A percentile compares a stretch with the other conserved stretches of the same genome.
Evolutionary conservation across 92 coral and sea anemone genomes (phyloP).

Genomic region (Palythoa grandis): DNA sequence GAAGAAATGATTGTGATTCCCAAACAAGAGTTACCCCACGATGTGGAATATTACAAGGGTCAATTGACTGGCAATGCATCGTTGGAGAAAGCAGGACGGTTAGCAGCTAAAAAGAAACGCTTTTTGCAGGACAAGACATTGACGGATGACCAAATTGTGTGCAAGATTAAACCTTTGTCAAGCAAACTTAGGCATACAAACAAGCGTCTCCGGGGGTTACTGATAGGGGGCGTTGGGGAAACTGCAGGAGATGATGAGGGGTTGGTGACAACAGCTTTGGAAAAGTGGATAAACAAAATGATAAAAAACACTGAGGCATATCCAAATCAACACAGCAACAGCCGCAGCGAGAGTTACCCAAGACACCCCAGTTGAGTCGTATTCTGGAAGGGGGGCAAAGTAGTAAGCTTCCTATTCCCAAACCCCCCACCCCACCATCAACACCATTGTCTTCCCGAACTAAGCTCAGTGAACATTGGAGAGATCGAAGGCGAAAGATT

Average conservation of each 20-base stretch:
- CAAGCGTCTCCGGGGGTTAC: constrained; percentile 28
- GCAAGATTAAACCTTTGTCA: constrained; percentile 21
- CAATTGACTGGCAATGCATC: constrained; percentile 4
- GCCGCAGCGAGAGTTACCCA: neutral
- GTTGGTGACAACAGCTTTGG: no score
- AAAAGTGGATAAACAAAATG: no score
- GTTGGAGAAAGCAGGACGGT: neutral
- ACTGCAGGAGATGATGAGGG: no score
- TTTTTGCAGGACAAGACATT: constrained; percentile 6
- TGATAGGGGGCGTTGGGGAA: neutral
- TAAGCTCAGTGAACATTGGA: no score
- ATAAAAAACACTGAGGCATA: neutral
- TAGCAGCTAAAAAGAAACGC: constrained; percentile 35
- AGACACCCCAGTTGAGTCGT: neutral
- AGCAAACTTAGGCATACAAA: neutral
- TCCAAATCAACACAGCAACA: neutral
- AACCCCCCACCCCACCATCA: neutral
- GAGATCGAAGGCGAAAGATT: neutral
- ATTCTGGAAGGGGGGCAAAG: neutral
- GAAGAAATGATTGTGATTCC: constrained; percentile 24
- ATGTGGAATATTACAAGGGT: neutral
- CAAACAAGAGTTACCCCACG: neutral
- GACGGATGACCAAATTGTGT: constrained; percentile 16
- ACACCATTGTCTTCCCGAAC: neutral
- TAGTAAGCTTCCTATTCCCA: neutral